Evolutionary conservation across 2,888 invertebrate genomes (phyloP).

Genomic region (Heteromyza rotundicornis): DNA sequence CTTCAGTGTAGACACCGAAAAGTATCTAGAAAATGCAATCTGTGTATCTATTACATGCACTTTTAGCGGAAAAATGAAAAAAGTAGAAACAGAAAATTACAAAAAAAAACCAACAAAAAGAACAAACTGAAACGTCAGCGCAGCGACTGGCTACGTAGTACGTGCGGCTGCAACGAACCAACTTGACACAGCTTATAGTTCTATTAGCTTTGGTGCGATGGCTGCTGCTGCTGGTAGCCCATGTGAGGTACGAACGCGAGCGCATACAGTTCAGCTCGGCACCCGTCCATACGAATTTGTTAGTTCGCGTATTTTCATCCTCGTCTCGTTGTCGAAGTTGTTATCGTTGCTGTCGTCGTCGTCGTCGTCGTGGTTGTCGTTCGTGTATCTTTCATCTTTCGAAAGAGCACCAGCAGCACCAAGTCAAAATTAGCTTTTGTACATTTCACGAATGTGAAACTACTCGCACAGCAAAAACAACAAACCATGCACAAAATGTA

Average conservation of each 20-base stretch:
- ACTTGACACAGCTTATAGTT: too few species aligned
- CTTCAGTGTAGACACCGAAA: too few species aligned
- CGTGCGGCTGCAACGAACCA: neutral
- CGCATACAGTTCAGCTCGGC: too few species aligned
- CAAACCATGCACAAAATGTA: neutral
- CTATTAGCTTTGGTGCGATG: too few species aligned
- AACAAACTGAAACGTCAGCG: constrained; percentile 1
- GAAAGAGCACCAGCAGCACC: neutral
- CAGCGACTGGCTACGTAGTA: too few species aligned
- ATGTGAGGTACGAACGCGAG: too few species aligned
- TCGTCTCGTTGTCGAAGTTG: too few species aligned
- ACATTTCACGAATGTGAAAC: neutral
- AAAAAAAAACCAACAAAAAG: constrained; percentile 7
- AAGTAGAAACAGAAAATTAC: neutral
- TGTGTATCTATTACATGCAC: constrained; percentile 14
- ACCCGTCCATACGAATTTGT: too few species aligned
- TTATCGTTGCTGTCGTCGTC: neutral
- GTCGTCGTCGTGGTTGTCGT: neutral
- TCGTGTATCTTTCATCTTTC: neutral
- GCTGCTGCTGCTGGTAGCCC: too few species aligned
- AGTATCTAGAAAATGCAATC: constrained; percentile 16
- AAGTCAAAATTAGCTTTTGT: neutral
- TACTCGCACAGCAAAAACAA: too few species aligned
- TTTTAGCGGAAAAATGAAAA: neutral
- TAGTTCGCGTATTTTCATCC: too few species aligned